Conservation (phyloP, 2,113 vertebrate genomes). For the Emydocephalus ijimae region DNA sequence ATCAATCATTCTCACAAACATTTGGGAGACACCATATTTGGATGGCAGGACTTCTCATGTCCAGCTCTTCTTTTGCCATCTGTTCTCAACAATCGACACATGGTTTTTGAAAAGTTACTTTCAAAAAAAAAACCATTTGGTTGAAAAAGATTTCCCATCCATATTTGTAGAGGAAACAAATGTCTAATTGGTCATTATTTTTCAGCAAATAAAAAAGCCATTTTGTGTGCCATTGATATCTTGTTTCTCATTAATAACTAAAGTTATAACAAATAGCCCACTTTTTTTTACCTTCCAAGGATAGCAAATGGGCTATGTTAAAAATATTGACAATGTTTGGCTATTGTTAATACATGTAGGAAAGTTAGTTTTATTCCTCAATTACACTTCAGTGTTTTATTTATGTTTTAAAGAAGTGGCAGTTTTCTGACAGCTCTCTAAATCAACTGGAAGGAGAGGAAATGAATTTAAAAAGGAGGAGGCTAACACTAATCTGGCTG, state of each 20-base stretch:
- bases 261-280: not conserved
- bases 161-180: not conserved
- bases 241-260: not conserved
- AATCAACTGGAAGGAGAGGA: constrained; percentile 36
- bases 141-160: not conserved
- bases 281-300: not conserved
- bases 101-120: not conserved
- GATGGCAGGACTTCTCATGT: not conserved
- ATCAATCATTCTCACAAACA: not conserved
- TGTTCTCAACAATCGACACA: not conserved
- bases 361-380: constrained; percentile 9
- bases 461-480: constrained; percentile 51
- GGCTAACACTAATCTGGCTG: constrained; percentile 44
- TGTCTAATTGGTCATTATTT: not conserved
- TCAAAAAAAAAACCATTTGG: not conserved
- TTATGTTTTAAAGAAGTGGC: constrained; percentile 24
- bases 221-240: not conserved
- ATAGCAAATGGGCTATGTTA: not conserved
- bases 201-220: not conserved
- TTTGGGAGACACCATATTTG: not conserved
- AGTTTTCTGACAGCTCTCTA: constrained; percentile 35
- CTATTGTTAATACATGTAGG: not conserved
- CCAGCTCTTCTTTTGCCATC: no score
- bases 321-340: not conserved
- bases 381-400: not conserved